Conservation (phyloP, 2,888 invertebrate genomes). For the Quadroppia sp. region DNA sequence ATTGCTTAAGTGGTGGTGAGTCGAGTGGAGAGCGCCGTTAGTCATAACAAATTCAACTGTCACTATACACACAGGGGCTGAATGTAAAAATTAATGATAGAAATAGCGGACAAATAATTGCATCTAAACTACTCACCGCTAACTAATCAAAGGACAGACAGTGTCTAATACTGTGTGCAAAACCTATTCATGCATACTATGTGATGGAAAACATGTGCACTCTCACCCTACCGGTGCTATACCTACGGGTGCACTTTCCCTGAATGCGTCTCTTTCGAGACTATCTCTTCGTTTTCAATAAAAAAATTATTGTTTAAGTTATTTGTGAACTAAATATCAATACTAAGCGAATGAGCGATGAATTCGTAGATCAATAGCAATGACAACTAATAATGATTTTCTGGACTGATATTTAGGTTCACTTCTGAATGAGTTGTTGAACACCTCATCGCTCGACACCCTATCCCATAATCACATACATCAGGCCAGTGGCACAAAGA, state of each 20-base stretch:
- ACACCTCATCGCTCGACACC: neutral
- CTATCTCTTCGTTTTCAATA: neutral
- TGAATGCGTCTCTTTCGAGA: neutral
- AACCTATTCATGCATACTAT: neutral
- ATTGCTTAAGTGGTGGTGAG: too few species aligned
- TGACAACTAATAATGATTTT: too few species aligned
- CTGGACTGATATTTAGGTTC: neutral
- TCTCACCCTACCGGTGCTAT: neutral
- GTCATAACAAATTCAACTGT: neutral
- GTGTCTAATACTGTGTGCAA: neutral
- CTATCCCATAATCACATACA: neutral
- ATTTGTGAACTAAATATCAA: too few species aligned
- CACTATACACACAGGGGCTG: neutral
- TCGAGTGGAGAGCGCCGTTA: neutral
- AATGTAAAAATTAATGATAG: neutral
- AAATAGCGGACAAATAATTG: neutral
- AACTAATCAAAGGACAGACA: neutral
- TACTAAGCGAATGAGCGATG: too few species aligned
- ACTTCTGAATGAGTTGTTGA: neutral
- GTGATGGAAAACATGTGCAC: neutral
- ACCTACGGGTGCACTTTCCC: neutral
- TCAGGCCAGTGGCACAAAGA: neutral
- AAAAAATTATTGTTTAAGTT: too few species aligned
- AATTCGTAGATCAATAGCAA: too few species aligned
- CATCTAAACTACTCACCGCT: neutral